These are phyloP conservation scores for Odontophorus gujanensis DNA, from an alignment of 2,113 vertebrate species.

Conservation along the genomic window DNA sequence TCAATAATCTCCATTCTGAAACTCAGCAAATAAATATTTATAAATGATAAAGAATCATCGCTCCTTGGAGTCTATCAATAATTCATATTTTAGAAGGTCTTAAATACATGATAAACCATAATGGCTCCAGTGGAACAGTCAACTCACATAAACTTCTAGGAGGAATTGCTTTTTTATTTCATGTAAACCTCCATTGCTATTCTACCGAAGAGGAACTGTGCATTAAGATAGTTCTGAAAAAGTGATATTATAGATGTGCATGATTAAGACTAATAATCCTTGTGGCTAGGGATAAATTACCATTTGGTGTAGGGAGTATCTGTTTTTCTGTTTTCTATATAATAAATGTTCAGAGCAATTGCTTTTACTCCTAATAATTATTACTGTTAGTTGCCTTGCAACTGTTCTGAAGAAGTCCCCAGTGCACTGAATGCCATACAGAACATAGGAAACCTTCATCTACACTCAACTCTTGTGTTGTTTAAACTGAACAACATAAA, in stretches of 20 bases:
- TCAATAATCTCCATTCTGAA: conserved; percentile 39
- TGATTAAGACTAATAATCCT: background rate
- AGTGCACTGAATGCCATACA: background rate
- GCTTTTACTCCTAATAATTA: conserved; percentile 9
- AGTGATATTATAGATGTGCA: background rate
- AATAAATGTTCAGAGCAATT: background rate
- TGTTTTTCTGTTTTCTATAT: background rate
- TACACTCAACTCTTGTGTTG: background rate
- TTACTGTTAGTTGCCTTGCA: background rate
- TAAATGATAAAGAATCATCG: conserved; percentile 54
- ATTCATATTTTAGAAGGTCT: conserved; percentile 64
- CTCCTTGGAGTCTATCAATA: conserved; percentile 66
- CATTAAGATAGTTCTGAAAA: conserved; percentile 16
- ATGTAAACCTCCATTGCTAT: background rate
- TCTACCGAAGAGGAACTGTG: background rate
- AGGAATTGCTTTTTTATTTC: background rate
- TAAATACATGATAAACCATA: conserved; percentile 69
- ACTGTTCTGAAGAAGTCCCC: background rate
- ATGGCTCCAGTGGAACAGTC: conserved; percentile 63
- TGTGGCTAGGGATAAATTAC: background rate
- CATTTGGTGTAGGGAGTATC: background rate
- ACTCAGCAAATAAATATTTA: conserved; percentile 70
- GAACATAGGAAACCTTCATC: background rate
- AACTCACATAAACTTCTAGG: conserved; percentile 29
- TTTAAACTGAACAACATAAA: background rate